phyloP scores from a whole-genome alignment of 2,888 invertebrate genomes.

The Rhorus exstirpatorius region DNA sequence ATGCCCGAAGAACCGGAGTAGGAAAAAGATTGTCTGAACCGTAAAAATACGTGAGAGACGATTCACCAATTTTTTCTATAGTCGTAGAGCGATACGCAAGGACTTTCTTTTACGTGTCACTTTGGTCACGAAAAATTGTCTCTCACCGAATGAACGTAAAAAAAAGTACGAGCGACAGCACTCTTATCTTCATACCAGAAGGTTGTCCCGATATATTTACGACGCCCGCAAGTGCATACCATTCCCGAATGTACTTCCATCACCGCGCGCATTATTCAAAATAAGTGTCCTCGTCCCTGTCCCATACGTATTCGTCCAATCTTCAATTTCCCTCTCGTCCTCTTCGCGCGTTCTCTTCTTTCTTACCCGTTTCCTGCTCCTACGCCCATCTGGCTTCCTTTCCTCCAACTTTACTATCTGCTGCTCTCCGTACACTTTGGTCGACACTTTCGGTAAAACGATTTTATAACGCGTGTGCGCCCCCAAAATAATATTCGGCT shows the following conservation, averaged over 20 bases:
- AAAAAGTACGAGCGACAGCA: slow-evolving; percentile 14
- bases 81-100: slow-evolving; percentile 5
- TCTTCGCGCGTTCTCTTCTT: slow-evolving; percentile 3
- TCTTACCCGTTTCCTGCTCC: slow-evolving; percentile 6
- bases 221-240: slow-evolving; percentile 64
- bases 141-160: slow-evolving; percentile 6
- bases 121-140: slow-evolving; percentile 2
- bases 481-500: slow-evolving; percentile 13
- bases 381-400: background rate
- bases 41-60: background rate
- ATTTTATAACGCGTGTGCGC: slow-evolving; percentile 20
- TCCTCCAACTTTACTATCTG: slow-evolving; percentile 29
- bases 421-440: background rate
- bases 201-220: slow-evolving; percentile 48
- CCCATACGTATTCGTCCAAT: slow-evolving; percentile 6
- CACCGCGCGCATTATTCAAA: slow-evolving; percentile 59
- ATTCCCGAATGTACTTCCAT: slow-evolving; percentile 42
- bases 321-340: slow-evolving; percentile 8
- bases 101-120: background rate
- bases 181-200: slow-evolving; percentile 45
- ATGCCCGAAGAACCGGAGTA: too few species aligned
- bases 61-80: slow-evolving; percentile 1
- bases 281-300: slow-evolving; percentile 52
- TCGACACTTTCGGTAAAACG: background rate
- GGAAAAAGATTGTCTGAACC: background rate